phyloP scores from a whole-genome alignment of 2,797 vertebrate genomes.

The Decapterus maruadsi region DNA sequence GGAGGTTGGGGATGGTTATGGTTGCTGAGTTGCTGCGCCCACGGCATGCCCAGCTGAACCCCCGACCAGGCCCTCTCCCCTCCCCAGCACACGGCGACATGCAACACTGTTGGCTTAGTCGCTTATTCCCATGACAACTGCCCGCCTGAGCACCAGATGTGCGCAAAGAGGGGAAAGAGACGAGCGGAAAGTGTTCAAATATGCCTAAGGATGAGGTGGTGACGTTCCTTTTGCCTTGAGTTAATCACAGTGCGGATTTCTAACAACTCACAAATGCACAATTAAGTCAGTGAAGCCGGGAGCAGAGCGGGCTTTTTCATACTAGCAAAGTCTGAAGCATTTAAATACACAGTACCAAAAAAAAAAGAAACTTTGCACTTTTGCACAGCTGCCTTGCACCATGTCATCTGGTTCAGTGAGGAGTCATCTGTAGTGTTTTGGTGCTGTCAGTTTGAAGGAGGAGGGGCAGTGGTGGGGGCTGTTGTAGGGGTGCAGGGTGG shows the following conservation, averaged over 20 bases:
- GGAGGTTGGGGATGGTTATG: conserved; percentile 13
- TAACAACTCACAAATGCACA: neutral
- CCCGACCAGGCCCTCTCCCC: conserved; percentile 24
- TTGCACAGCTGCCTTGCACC: neutral
- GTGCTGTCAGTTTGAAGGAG: conserved; percentile 20
- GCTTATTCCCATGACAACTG: conserved; percentile 79
- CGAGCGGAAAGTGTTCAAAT: conserved; percentile 60
- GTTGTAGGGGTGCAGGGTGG: neutral
- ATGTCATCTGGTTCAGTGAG: conserved; percentile 8
- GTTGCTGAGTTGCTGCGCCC: conserved; percentile 62
- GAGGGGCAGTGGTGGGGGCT: neutral
- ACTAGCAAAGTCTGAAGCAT: neutral
- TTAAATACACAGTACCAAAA: neutral
- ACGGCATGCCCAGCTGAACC: conserved; percentile 71
- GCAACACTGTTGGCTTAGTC: conserved; percentile 76
- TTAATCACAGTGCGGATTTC: neutral
- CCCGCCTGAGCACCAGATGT: conserved; percentile 80
- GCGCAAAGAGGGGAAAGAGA: conserved; percentile 44
- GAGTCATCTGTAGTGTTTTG: conserved; percentile 31
- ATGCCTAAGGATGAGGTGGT: conserved; percentile 27
- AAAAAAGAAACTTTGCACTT: neutral
- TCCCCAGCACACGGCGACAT: conserved; percentile 52
- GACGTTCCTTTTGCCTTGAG: conserved; percentile 17
- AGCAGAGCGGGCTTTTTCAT: neutral
- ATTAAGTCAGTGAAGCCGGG: neutral